Percentiles rank a stretch among this genome's conserved stretches.
Evolutionary conservation across 1,140 invertebrate genomes (phyloP).

Genomic region (Sitophilus oryzae): DNA sequence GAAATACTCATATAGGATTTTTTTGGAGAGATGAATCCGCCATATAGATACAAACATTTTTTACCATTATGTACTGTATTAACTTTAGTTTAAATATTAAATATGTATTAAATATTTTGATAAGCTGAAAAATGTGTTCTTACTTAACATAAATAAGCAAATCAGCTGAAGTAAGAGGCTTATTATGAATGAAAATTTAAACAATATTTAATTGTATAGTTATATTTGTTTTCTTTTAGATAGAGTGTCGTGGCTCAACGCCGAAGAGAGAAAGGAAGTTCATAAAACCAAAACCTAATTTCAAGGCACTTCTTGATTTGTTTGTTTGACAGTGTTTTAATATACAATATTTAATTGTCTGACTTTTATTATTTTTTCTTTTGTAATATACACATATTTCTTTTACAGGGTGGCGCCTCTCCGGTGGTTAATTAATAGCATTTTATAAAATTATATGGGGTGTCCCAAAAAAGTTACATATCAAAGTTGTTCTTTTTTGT

Average conservation of each 20-base stretch:
- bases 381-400: background rate
- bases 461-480: too few relatives aligned
- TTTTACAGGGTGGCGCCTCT: background rate
- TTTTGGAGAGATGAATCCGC: too few relatives aligned
- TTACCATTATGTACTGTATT: too few relatives aligned
- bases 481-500: background rate
- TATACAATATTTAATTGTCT: background rate
- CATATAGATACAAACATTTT: too few relatives aligned
- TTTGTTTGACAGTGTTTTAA: background rate
- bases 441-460: background rate
- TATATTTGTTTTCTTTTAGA: conserved; percentile 17
- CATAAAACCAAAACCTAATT: conserved; percentile 22
- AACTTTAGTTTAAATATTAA: too few relatives aligned
- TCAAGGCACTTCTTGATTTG: background rate
- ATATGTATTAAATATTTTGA: too few relatives aligned
- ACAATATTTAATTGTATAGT: background rate
- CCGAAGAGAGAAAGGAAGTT: conserved; percentile 22
- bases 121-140: too few relatives aligned
- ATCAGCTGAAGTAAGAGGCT: too few relatives aligned
- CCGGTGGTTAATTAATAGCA: background rate
- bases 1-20: too few relatives aligned
- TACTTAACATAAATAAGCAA: too few relatives aligned
- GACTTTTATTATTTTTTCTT: background rate
- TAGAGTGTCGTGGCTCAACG: conserved; percentile 26
- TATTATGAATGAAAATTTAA: too few relatives aligned